Conservation (phyloP, 2,113 vertebrate genomes). For the Noctilio leporinus region DNA sequence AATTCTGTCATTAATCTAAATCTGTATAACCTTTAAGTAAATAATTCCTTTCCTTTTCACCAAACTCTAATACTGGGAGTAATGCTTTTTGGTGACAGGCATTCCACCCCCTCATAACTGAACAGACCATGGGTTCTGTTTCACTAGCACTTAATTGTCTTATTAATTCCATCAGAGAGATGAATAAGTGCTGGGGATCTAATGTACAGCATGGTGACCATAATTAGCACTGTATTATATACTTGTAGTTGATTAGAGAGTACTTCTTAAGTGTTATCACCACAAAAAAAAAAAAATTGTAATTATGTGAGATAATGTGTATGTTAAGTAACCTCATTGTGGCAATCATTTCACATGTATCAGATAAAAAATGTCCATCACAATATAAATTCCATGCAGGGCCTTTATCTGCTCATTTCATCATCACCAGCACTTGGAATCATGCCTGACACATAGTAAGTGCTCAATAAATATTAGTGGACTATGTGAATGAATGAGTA, state of each 20-base stretch:
- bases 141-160: background rate
- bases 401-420: background rate
- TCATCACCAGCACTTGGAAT: background rate
- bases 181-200: background rate
- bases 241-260: background rate
- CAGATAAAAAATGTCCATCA: background rate
- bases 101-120: no score
- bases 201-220: background rate
- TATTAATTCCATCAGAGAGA: background rate
- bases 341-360: background rate
- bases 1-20: no score
- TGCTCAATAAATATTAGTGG: background rate
- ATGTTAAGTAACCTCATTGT: background rate
- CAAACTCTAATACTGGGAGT: no score
- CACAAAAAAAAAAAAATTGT: background rate
- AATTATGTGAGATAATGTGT: background rate
- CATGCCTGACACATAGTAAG: background rate
- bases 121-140: no score
- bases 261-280: background rate
- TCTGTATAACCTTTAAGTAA: no score
- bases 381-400: background rate
- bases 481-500: background rate
- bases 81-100: no score
- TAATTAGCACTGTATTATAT: background rate
- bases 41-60: no score